Base-by-base conservation (phyloP, 2,888 invertebrate genomes). In the Nemapogon koenigi region DNA sequence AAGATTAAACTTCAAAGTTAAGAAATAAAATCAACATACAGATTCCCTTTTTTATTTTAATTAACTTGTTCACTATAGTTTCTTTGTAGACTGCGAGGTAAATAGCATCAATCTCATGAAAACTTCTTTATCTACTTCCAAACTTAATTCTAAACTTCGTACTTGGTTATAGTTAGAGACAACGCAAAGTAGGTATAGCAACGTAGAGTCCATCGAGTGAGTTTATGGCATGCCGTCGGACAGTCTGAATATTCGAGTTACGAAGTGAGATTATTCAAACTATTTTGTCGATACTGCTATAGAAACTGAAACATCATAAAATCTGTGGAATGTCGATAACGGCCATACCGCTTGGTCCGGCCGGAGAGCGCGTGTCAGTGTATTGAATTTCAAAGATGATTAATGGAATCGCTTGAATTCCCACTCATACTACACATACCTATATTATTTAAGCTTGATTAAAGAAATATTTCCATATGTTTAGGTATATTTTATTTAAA, bases 321-420 rank as follows among this genome's bases (percentile, higher is more conserved):
- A 69, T 63, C 55, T 57, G 55, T 51, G 70, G 63, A 57, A 71
- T 69, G 51, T 53, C 45, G 50, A 53, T 61, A 62, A 61, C 57
- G 59, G 57, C 53, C 45, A 54, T 48, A 51, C 55, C 49, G 49
- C 46, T 48, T 14, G 43, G 42, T 41, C 45, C 44, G 49, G 50
- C 47, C 31, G 16, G 4, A 45, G 49, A 51, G 52, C 55, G 54
- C 59, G 64, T 67, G 71, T 70, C 70, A 60, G 68, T 72, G 73
- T 75, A 72, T 76, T 75, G 73, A 72, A 75, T 72, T 68, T 67
- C 70, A 66, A 60, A 62, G 63, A 71, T 75, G 71, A 76, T 73
- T 71, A 70, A 76, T 73, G 63, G 62, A 53, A 68, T 71, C 57
- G 57, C 53, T 63, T 49, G 64, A 60, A 71, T 71, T 63, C 64